Percentiles rank a stretch among this genome's conserved stretches.
Conservation (phyloP, 2,113 vertebrate species). For the Actenoides hombroni region DNA sequence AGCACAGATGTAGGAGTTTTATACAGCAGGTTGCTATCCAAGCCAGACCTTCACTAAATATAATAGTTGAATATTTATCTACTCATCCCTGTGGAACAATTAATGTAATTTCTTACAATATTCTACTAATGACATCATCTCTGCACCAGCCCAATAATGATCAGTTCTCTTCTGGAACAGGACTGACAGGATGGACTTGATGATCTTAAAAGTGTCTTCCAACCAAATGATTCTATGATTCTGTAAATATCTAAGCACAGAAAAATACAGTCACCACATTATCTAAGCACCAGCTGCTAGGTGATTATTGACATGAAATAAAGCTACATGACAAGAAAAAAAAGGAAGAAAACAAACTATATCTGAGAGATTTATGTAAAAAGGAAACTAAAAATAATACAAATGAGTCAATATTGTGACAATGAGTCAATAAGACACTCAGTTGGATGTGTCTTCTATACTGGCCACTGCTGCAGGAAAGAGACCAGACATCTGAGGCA, state of each 20-base stretch:
- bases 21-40: background rate
- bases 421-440: background rate
- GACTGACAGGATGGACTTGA: background rate
- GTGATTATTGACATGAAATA: background rate
- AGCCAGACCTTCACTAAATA: background rate
- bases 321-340: background rate
- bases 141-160: background rate
- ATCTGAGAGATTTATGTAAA: background rate
- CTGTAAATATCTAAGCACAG: background rate
- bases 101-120: background rate
- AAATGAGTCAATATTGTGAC: background rate
- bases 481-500: background rate
- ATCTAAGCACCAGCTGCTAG: background rate
- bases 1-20: background rate
- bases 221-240: background rate
- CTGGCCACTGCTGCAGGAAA: background rate
- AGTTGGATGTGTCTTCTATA: background rate
- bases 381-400: background rate
- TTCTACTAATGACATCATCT: background rate
- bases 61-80: background rate
- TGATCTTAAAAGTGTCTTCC: too few relatives aligned
- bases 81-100: background rate
- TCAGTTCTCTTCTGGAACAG: background rate
- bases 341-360: background rate
- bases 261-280: background rate